Base-by-base conservation (phyloP, 2,113 vertebrate genomes). In the Echinops telfairi region DNA sequence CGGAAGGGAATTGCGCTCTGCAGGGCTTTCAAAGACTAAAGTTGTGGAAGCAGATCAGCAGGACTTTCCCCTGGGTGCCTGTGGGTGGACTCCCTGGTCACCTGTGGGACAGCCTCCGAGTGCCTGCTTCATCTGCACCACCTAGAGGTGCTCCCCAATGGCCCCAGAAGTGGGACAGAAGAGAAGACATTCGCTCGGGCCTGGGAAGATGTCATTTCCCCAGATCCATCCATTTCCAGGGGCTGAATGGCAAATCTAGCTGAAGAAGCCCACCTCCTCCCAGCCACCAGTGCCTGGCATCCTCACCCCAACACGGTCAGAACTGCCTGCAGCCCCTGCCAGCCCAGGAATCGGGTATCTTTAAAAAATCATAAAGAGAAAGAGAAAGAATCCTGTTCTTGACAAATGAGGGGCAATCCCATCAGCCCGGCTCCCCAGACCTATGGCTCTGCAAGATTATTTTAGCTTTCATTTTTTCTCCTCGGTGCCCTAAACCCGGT, bases 391-490 rank as follows among this genome's bases (percentile, higher is more conserved):
- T 68, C 15, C 70, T 66, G 58, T 86, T 29, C 57, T 79, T 12
- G 0, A 62, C 47, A 92, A n/a, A 78, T n/a, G 12, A 53, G 14
- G 40, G 77, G 84, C 66, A 15, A 80, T 78, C 77, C 36, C 71
- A 17, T 1, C 81, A 71, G 90, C 66, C 53, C 14, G 0, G 84
- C 86, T 95, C 92, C 79, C 0, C 14, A 94, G 83, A 95, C 90
- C 88, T 95, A 93, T 93, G 93, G 79, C 90, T 81, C 70, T 47
- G 80, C 66, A 86, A 83, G 88, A 94, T 92, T 96, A 92, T 94
- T 95, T 97, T 77, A 90, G 66, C 70, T 86, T 76, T 83, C 86
- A 83, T 66, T 80, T 96, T 95, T 73, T 94, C 90, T 94, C 88
- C 90, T 77, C 0, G 0, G 77, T 64, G 71, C 80, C 83, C 36